A percentile compares a stretch with the other conserved stretches of the same genome.
These are phyloP conservation scores for Poecilia picta DNA, from an alignment of 2,797 vertebrate species.

Conservation along the genomic window DNA sequence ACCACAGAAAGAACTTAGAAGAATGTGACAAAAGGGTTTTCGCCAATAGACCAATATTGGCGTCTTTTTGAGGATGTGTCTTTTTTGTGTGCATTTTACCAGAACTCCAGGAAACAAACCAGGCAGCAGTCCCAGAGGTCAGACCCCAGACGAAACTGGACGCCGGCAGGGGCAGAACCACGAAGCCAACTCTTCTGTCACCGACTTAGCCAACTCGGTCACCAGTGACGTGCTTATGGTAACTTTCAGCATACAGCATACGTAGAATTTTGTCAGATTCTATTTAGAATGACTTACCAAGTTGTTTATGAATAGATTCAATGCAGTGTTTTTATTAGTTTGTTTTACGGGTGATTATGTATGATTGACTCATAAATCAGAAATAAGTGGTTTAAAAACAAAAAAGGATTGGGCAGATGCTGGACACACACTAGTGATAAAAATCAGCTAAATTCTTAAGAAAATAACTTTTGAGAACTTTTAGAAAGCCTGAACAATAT, in stretches of 20 bases:
- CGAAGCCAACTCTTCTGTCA: conserved; percentile 89
- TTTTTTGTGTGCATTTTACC: conserved; percentile 66
- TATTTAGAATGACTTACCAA: not conserved
- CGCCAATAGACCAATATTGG: not conserved
- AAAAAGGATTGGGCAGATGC: too few relatives aligned
- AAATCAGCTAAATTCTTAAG: not conserved
- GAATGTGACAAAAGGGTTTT: too few relatives aligned
- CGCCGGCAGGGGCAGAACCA: conserved; percentile 69
- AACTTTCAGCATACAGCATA: conserved; percentile 27
- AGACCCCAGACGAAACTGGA: conserved; percentile 78
- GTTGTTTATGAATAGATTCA: not conserved
- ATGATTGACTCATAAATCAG: not conserved
- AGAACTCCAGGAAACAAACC: conserved; percentile 77
- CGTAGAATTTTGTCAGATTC: too few relatives aligned
- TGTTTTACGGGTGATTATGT: not conserved
- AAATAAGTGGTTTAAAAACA: not conserved
- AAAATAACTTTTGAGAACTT: not conserved
- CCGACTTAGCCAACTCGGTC: conserved; percentile 95
- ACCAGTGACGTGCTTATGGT: conserved; percentile 99
- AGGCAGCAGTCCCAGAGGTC: conserved; percentile 80
- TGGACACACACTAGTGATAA: not conserved
- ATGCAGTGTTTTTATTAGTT: not conserved
- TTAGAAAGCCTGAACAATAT: not conserved
- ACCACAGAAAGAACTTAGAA: not conserved
- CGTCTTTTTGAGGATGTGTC: conserved; percentile 14